Evolutionary conservation across 2,113 vertebrate genomes (phyloP).

Genomic region (Psittacus erithacus): DNA sequence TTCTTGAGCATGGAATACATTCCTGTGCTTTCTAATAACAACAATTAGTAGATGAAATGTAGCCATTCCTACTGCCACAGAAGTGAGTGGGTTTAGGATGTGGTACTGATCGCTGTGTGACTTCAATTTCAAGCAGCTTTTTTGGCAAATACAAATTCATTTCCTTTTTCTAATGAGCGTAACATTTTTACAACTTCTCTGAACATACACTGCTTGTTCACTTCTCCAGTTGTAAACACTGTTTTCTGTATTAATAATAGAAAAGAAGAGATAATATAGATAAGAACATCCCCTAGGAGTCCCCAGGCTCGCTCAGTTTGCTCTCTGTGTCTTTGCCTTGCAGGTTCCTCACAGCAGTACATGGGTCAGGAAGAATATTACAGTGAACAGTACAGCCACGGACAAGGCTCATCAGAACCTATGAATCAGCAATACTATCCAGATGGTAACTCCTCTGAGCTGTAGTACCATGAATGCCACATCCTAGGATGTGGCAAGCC

Average conservation of each 20-base stretch:
- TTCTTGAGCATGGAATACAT: not conserved
- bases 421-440: constrained; percentile 95
- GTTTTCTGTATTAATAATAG: not conserved
- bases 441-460: constrained; percentile 83
- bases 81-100: not conserved
- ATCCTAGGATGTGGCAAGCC: not conserved
- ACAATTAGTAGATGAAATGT: not conserved
- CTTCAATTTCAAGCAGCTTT: not conserved
- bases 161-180: not conserved
- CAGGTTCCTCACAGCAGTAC: constrained; percentile 93
- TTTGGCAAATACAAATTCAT: not conserved
- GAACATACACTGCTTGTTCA: not conserved
- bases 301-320: not conserved
- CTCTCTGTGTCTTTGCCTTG: constrained; percentile 25
- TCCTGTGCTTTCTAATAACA: not conserved
- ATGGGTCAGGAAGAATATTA: constrained; percentile 96
- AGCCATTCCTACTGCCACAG: not conserved
- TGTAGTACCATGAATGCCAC: not conserved
- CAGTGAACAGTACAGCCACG: constrained; percentile 91
- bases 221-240: not conserved
- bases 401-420: constrained; percentile 88
- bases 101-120: not conserved
- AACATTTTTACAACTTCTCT: not conserved
- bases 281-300: not conserved
- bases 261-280: not conserved